Evolutionary conservation across 2,888 invertebrate genomes (phyloP), one percentile per base, ranked within the genome.

Genomic region (Protodeltote pygarga): DNA sequence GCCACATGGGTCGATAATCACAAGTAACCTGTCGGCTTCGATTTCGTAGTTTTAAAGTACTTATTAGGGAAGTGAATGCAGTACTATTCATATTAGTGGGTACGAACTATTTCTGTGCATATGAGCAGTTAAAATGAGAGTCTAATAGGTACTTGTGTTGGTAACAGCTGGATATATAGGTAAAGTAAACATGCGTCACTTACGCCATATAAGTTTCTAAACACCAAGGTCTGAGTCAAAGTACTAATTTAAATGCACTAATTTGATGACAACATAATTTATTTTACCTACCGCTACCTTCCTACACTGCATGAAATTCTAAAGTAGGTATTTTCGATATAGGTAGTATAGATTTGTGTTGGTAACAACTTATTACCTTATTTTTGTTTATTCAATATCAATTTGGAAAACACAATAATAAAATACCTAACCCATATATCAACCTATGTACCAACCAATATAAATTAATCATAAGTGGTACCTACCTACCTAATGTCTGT

Each of bases 1-100:
- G 66, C 73, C 83, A 79, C 79, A 82, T 82, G 83, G 82, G 80
- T 82, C 82, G 83, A 82, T 82, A 81, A 61, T 73, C 62, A 66
- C 62, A 65, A 65, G 67, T 71, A 65, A 64, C 62, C 62, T 60
- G 64, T 71, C 67, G 63, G 64, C 65, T 57, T 57, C 42, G 41
- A 31, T 31, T 57, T 34, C 23, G 10, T 29, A 55, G 24, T 37
- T 48, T 24, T 9, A 16, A 48, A 47, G 32, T 21, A n/a, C n/a
- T n/a, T n/a, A 24, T 33, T 16, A 5, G 6, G 15, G 41, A 29
- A 21, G 31, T 48, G 4, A 17, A n/a, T 17, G 15, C 20, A 23
- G 21, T 13, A 16, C n/a, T 20, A 16, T 28, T 39, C 19, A 8
- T 8, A 10, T 39, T 21, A 8, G 5, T 35, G 33, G 27, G 5